phyloP scores from a whole-genome alignment of 2,797 vertebrate species.

The Pempheris klunzingeri region DNA sequence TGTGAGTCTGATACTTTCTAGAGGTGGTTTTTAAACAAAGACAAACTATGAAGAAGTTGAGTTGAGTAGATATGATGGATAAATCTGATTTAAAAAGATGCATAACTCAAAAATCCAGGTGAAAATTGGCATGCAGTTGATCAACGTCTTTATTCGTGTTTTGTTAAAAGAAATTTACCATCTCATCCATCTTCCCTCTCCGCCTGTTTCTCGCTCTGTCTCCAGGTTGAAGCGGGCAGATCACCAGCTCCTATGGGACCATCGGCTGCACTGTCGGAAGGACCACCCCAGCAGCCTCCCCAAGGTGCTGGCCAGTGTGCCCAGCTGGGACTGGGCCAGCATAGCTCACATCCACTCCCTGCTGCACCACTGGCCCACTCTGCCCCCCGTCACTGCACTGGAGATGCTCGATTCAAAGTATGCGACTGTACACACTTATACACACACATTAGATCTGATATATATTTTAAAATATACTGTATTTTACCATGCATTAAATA shows the following conservation, averaged over 20 bases:
- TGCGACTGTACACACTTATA: conserved; percentile 30
- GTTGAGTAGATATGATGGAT: not conserved
- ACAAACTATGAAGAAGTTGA: not conserved
- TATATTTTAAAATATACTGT: not conserved
- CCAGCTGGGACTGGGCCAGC: conserved; percentile 95
- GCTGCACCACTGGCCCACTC: conserved; percentile 90
- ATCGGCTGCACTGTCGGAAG: conserved; percentile 88
- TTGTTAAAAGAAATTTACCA: not conserved
- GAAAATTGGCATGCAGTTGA: not conserved
- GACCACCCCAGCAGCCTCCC: conserved; percentile 90
- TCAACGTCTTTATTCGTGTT: not conserved
- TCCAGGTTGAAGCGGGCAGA: conserved; percentile 93
- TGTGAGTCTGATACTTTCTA: not conserved
- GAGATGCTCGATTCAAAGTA: conserved; percentile 96
- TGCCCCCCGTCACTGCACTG: conserved; percentile 91
- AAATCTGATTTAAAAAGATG: not conserved
- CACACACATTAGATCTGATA: not conserved
- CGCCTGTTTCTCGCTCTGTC: fast-evolving
- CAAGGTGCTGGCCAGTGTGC: conserved; percentile 92
- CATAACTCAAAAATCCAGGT: not conserved
- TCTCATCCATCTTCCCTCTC: not conserved
- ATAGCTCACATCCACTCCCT: conserved; percentile 92
- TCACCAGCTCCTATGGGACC: conserved; percentile 95
- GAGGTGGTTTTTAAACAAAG: not conserved
- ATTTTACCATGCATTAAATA: not conserved